Percentiles rank a stretch among this genome's conserved stretches.
These are phyloP conservation scores for Neopipo cinnamomea DNA, from an alignment of 2,113 vertebrate species.

Conservation along the genomic window DNA sequence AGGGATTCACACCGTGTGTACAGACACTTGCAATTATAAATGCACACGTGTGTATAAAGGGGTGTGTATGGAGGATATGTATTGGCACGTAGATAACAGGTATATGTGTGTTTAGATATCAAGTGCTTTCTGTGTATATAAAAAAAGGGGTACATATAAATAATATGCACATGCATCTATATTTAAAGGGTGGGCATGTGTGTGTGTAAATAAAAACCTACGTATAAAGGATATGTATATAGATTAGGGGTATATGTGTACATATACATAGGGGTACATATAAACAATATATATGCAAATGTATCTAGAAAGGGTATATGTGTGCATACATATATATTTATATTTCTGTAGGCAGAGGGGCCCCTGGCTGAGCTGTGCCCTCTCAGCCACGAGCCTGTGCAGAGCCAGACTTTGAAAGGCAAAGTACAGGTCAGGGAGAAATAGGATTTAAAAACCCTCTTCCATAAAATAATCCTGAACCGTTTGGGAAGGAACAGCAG, in stretches of 20 bases:
- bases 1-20: rapidly evolving
- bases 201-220: neutral
- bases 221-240: neutral
- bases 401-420: neutral
- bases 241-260: neutral
- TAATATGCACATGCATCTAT: neutral
- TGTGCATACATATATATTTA: neutral
- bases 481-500: neutral
- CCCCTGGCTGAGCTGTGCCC: neutral
- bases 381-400: rapidly evolving
- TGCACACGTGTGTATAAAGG: rapidly evolving
- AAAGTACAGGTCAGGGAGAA: neutral
- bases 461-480: neutral
- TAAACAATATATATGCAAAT: neutral
- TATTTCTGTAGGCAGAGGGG: neutral
- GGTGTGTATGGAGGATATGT: neutral
- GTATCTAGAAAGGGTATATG: neutral
- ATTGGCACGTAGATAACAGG: rapidly evolving
- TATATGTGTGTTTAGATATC: rapidly evolving
- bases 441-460: neutral
- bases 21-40: rapidly evolving
- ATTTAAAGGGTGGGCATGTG: neutral
- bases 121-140: neutral
- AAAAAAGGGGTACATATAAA: neutral
- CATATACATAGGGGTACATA: no score